Percentiles rank a stretch among this genome's conserved stretches.
Evolutionary conservation across 2,113 vertebrate species (phyloP).

Genomic region (Cromileptes altivelis): DNA sequence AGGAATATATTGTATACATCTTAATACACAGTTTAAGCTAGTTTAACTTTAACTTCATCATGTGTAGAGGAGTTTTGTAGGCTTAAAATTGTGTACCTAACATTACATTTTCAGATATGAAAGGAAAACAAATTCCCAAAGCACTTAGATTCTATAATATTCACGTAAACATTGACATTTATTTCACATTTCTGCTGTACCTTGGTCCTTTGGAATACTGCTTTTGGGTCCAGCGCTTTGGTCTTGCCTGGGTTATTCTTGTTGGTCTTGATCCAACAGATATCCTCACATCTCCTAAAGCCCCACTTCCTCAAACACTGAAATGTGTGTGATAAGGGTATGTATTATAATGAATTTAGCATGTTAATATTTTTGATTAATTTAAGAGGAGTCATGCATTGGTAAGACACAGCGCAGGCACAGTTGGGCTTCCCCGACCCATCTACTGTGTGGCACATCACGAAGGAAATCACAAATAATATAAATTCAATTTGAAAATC

Average conservation of each 20-base stretch:
- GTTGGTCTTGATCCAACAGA: conserved; percentile 99
- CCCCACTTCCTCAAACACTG: conserved; percentile 96
- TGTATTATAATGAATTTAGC: not conserved
- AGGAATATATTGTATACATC: not conserved
- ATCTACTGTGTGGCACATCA: not conserved
- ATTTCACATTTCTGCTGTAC: conserved; percentile 75
- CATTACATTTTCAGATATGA: not conserved
- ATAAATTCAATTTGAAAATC: not conserved
- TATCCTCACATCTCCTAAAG: conserved; percentile 97
- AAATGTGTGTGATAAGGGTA: not conserved
- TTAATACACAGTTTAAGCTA: not conserved
- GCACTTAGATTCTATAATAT: not conserved
- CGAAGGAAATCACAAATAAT: not conserved
- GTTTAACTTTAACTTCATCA: not conserved
- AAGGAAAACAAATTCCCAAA: not conserved
- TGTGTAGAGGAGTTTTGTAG: not conserved
- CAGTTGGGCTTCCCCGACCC: not conserved
- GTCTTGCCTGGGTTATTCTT: conserved; percentile 99
- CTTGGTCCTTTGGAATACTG: conserved; percentile 98
- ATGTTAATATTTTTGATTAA: not conserved
- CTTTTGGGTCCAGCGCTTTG: conserved; percentile 96
- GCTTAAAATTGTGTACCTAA: not conserved
- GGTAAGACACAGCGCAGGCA: not conserved
- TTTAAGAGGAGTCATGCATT: not conserved
- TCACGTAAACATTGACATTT: not conserved